A percentile compares a stretch with the other conserved stretches of the same genome.
phyloP scores from a whole-genome alignment of 2,113 vertebrate species.

The Urocynchramus pylzowi region DNA sequence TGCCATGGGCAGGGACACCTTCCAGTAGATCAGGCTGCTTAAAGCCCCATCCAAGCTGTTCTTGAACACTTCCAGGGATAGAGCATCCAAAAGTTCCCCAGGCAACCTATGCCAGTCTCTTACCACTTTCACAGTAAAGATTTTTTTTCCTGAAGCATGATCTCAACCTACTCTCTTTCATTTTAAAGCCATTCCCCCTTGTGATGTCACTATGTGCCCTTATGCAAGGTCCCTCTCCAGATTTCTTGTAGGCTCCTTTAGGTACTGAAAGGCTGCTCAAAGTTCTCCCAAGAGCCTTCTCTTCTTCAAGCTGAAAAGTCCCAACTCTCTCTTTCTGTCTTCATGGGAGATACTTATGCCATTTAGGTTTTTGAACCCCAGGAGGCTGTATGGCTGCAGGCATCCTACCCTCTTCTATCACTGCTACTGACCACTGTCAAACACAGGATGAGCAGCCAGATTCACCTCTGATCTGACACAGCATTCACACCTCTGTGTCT shows the following conservation, averaged over 20 bases:
- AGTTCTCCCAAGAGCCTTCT: not conserved
- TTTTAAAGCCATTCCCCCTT: not conserved
- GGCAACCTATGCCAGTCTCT: not conserved
- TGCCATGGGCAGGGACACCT: not conserved
- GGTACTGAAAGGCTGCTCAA: not conserved
- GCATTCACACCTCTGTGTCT: not conserved
- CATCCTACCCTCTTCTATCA: not conserved
- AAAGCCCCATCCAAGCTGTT: not conserved
- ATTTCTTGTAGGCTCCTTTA: not conserved
- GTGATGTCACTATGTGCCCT: not conserved
- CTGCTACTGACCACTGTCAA: not conserved
- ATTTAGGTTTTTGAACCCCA: not conserved
- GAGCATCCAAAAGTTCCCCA: not conserved
- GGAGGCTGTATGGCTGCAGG: not conserved
- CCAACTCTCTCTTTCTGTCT: not conserved
- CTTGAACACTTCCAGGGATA: not conserved
- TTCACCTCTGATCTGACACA: not conserved
- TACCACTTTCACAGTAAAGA: not conserved
- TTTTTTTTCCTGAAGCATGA: not conserved
- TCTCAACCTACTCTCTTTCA: not conserved
- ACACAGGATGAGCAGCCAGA: not conserved
- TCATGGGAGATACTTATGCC: not conserved
- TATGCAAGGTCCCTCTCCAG: not conserved
- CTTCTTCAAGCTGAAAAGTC: not conserved
- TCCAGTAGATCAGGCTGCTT: not conserved